Conservation (phyloP, 1,140 invertebrate genomes). For the Tetramorium simillimum region DNA sequence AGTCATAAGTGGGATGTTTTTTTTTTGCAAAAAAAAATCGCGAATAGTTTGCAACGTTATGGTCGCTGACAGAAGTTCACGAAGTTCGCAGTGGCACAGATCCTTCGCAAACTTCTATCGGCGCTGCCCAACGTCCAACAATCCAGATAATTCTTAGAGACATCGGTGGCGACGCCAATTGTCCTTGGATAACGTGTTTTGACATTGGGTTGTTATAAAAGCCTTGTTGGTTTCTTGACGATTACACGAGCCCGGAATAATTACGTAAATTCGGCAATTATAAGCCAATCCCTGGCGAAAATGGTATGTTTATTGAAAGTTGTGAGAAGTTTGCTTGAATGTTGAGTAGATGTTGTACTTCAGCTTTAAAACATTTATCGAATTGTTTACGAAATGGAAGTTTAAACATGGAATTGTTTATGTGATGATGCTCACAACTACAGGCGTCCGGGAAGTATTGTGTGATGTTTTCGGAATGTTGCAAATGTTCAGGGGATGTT, state of each 20-base stretch:
- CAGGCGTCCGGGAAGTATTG: too few relatives aligned
- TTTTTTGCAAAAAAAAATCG: background rate
- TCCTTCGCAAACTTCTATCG: constrained; percentile 31
- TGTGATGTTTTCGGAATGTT: too few relatives aligned
- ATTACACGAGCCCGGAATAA: background rate
- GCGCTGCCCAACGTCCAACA: constrained; percentile 53
- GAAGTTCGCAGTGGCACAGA: background rate
- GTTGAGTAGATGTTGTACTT: too few relatives aligned
- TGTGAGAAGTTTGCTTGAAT: too few relatives aligned
- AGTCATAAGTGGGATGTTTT: background rate
- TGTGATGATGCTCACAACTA: too few relatives aligned
- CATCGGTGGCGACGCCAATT: constrained; percentile 71
- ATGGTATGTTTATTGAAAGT: too few relatives aligned
- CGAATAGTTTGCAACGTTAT: constrained; percentile 43
- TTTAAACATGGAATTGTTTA: too few relatives aligned
- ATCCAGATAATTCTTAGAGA: constrained; percentile 74
- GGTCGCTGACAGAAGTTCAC: constrained; percentile 1
- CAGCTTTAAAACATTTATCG: too few relatives aligned
- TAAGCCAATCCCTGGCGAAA: background rate
- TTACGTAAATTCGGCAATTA: background rate
- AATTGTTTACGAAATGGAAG: too few relatives aligned
- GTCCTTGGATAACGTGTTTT: constrained; percentile 31
- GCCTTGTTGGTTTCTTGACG: constrained; percentile 36
- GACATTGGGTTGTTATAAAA: constrained; percentile 11
- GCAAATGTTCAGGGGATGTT: too few relatives aligned